Percentiles rank a stretch among this genome's conserved stretches.
These are phyloP conservation scores for Bombus polaris DNA, from an alignment of 1,140 invertebrate genomes.

Conservation along the genomic window DNA sequence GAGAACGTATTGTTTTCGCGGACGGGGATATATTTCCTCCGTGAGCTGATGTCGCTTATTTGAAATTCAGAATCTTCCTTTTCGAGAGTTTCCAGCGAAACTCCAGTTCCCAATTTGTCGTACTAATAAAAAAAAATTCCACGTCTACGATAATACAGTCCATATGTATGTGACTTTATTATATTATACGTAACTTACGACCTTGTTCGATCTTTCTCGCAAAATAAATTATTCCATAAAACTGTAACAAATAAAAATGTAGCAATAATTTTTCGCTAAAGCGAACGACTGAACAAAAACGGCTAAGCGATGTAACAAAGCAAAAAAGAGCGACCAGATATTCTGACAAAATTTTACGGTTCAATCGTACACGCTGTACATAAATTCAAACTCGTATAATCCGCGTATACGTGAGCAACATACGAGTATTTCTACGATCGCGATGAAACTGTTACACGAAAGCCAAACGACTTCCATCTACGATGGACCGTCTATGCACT, in stretches of 20 bases:
- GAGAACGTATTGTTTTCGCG: slow-evolving; percentile 14
- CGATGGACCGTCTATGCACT: too few species aligned
- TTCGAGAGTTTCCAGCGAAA: neutral
- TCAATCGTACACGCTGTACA: too few species aligned
- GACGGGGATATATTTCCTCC: slow-evolving; percentile 7
- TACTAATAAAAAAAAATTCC: neutral
- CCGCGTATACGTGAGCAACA: too few species aligned
- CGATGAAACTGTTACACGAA: too few species aligned
- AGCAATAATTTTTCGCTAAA: neutral
- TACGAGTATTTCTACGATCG: too few species aligned
- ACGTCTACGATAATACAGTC: neutral
- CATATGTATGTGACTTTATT: neutral
- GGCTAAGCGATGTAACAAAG: too few species aligned
- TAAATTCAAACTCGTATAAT: too few species aligned
- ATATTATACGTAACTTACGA: too few species aligned
- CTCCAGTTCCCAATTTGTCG: neutral
- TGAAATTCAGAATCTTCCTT: slow-evolving; percentile 25
- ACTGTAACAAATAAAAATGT: neutral
- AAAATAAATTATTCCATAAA: neutral
- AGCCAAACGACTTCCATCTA: too few species aligned
- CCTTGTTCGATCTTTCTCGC: too few species aligned
- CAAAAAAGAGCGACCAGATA: too few species aligned
- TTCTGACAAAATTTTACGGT: too few species aligned
- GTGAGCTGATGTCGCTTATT: slow-evolving; percentile 5
- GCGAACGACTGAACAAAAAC: neutral